phyloP scores from a whole-genome alignment of 2,888 invertebrate genomes.

The Campoletis raptor region DNA sequence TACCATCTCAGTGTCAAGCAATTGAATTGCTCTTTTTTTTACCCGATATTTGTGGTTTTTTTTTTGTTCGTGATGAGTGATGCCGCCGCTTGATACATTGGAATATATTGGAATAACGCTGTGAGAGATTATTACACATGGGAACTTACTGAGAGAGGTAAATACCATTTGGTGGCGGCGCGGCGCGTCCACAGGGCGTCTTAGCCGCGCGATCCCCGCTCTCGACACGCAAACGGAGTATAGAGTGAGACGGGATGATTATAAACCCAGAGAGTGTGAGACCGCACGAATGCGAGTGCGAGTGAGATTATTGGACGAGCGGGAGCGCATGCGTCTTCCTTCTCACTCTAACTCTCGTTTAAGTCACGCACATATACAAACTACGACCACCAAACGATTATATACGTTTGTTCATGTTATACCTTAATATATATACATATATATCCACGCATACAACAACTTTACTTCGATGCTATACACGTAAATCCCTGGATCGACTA shows the following conservation, averaged over 20 bases:
- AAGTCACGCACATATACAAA: conserved; percentile 15
- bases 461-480: conserved; percentile 29
- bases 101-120: conserved; percentile 55
- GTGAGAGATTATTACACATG: conserved; percentile 54
- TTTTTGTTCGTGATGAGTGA: conserved; percentile 31
- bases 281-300: conserved; percentile 23
- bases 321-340: conserved; percentile 59
- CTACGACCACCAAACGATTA: conserved; percentile 42
- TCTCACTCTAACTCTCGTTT: conserved; percentile 53
- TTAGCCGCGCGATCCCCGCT: conserved; percentile 33
- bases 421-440: conserved; percentile 2
- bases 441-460: conserved; percentile 11
- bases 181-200: conserved; percentile 65
- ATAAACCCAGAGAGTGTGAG: conserved; percentile 32
- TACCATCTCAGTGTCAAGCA: conserved; percentile 7
- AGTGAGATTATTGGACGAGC: conserved; percentile 18
- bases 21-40: not conserved
- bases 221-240: conserved; percentile 33
- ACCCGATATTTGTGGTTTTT: not conserved
- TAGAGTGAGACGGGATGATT: conserved; percentile 45
- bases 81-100: conserved; percentile 38
- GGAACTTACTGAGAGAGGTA: conserved; percentile 63
- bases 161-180: conserved; percentile 53
- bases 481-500: conserved; percentile 55
- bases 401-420: conserved; percentile 2